phyloP scores from a whole-genome alignment of 30 jellyfish, hydroid and myxozoan species.

The Pelagia noctiluca region DNA sequence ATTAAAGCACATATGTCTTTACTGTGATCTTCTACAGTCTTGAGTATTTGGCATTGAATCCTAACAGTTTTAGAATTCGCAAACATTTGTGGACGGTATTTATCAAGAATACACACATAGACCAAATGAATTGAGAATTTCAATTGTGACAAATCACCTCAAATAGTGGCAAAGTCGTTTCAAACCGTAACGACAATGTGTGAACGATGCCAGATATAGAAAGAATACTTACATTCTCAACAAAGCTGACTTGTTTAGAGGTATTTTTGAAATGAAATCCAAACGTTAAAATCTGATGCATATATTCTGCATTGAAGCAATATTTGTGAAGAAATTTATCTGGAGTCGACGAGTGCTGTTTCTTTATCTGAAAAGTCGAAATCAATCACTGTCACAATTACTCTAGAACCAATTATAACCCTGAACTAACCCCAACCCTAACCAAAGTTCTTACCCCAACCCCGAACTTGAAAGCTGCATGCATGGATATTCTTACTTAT shows the following conservation, averaged over 20 bases:
- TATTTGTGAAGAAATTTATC: constrained; percentile 38
- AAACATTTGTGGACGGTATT: too few relatives aligned
- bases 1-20: too few relatives aligned
- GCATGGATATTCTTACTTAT: too few relatives aligned
- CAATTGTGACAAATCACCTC: too few relatives aligned
- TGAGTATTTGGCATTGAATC: too few relatives aligned
- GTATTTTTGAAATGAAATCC: constrained; percentile 73
- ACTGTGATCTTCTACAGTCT: too few relatives aligned
- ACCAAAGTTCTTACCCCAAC: background rate
- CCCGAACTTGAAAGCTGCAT: background rate
- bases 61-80: too few relatives aligned
- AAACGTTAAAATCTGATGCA: constrained; percentile 63
- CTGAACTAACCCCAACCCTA: background rate
- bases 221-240: constrained; percentile 40
- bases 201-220: background rate
- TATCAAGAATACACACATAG: too few relatives aligned
- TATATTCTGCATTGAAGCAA: constrained; percentile 71
- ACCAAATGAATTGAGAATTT: too few relatives aligned
- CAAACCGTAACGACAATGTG: too few relatives aligned
- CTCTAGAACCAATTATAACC: background rate
- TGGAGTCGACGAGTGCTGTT: constrained; percentile 18
- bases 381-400: background rate
- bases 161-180: too few relatives aligned
- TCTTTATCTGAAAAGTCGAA: constrained; percentile 11
- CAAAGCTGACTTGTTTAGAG: constrained; percentile 38